These are phyloP conservation scores for Pomacea canaliculata DNA, from an alignment of 2,888 invertebrate species.

Conservation along the genomic window DNA sequence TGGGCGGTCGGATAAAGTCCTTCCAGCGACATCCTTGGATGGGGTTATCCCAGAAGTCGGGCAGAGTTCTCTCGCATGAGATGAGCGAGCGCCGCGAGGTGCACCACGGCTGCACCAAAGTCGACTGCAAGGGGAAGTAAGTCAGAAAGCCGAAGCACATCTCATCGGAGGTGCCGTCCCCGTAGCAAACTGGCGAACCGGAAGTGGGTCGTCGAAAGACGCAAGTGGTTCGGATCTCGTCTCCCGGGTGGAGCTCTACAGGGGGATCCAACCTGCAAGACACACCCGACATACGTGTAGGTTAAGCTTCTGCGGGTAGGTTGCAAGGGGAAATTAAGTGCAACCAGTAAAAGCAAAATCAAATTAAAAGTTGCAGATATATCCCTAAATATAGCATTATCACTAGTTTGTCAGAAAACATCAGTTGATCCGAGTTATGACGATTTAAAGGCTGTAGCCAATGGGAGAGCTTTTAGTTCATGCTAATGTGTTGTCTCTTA, in stretches of 20 bases:
- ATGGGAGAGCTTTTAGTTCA: too few relatives aligned
- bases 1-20: slow-evolving; percentile 18
- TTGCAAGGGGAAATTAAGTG: too few relatives aligned
- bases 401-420: too few relatives aligned
- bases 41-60: slow-evolving; percentile 18
- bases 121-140: slow-evolving; percentile 44
- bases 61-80: slow-evolving; percentile 37
- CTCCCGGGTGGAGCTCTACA: slow-evolving; percentile 41
- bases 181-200: slow-evolving; percentile 39
- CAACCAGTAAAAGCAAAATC: too few relatives aligned
- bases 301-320: too few relatives aligned
- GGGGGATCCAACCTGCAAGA: slow-evolving; percentile 38
- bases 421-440: too few relatives aligned
- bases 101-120: slow-evolving; percentile 38
- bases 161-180: slow-evolving; percentile 49
- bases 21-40: slow-evolving; percentile 23
- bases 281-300: background rate
- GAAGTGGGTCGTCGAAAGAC: slow-evolving; percentile 32
- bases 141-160: slow-evolving; percentile 53
- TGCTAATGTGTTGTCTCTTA: too few relatives aligned
- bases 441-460: too few relatives aligned
- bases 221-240: slow-evolving; percentile 45
- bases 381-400: too few relatives aligned
- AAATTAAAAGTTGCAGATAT: too few relatives aligned
- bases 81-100: slow-evolving; percentile 34